Evolutionary conservation across 2,113 vertebrate species (phyloP), one percentile per base, ranked within the genome.

Genomic region (Scomber scombrus): DNA sequence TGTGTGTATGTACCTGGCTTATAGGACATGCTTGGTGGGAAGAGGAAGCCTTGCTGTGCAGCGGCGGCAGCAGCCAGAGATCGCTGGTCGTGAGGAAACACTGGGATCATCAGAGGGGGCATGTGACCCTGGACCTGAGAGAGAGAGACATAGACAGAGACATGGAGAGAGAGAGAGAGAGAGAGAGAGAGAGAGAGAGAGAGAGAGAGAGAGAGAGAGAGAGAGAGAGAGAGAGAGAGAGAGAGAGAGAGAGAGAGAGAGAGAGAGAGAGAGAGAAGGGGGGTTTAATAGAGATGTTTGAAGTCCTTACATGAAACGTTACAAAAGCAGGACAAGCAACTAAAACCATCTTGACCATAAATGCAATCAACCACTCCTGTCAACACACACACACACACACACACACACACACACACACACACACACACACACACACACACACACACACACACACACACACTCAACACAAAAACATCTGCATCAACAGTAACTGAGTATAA

Each of bases 51-150:
- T 89, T 98, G 97, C 89, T 98, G 97, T 67, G 97, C 97, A 18
- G 97, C 97, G 66, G 97, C 97, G 40, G 97, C 97, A 13, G 97
- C 97, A 86, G 96, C 97, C 95, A 98, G 92, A 49, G 97, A 97
- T 81, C 97, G 95, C 96, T 99, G 97, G 96, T 99, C 97, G 86
- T 98, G 97, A 95, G 97, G 97, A 94, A 99, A 98, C 94, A 99
- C 97, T 80, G 97, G 97, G 96, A 99, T 99, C 97, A 99, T 99
- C 93, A 99, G 96, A 83, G 97, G 97, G 95, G 97, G 96, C 96
- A 99, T 97, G 95, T 98, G 97, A 96, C 97, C 97, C 95, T 99
- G 97, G 93, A 98, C 97, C 97, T 99, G 96, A 94, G 92, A 54
- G 62, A 57, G 11, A 63, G 11, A 40, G 8, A 21, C 7, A 5